Conservation (phyloP, 2,888 invertebrate genomes). For the Gari tellinella region DNA sequence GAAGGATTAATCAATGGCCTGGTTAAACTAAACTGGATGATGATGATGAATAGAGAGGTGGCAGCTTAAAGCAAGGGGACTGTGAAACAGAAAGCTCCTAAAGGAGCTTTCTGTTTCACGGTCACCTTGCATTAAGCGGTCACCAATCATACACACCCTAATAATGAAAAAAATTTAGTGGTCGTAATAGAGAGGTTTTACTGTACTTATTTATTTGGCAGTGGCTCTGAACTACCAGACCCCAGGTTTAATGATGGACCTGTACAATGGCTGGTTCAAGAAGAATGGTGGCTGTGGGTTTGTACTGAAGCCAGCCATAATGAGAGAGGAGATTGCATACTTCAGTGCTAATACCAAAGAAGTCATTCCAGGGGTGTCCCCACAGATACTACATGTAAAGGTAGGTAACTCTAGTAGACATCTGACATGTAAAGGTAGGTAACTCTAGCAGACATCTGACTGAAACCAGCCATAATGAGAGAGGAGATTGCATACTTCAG, state of each 20-base stretch:
- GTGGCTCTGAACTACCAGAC: slow-evolving; percentile 87
- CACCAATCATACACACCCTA: no score
- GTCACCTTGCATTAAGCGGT: no score
- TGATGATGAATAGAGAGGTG: no score
- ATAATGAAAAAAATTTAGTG: no score
- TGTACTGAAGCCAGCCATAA: slow-evolving; percentile 87
- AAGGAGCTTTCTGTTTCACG: no score
- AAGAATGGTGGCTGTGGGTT: slow-evolving; percentile 88
- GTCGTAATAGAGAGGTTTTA: no score
- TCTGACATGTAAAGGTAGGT: slow-evolving; percentile 85
- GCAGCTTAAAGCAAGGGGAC: no score
- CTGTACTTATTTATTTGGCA: no score
- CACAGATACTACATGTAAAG: slow-evolving; percentile 85
- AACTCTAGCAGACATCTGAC: slow-evolving; percentile 87
- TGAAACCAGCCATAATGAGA: slow-evolving; percentile 87
- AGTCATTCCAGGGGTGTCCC: slow-evolving; percentile 84
- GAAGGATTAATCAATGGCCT: no score
- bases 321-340: slow-evolving; percentile 85
- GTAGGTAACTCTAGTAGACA: slow-evolving; percentile 67
- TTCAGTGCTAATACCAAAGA: slow-evolving; percentile 85
- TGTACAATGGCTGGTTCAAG: slow-evolving; percentile 87
- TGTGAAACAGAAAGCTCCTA: no score
- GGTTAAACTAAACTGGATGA: no score
- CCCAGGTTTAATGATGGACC: slow-evolving; percentile 87
- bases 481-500: slow-evolving; percentile 85